A percentile compares a stretch with the other conserved stretches of the same genome.
These are phyloP conservation scores for Xiphias gladius DNA, from an alignment of 2,113 vertebrate genomes.

Conservation along the genomic window DNA sequence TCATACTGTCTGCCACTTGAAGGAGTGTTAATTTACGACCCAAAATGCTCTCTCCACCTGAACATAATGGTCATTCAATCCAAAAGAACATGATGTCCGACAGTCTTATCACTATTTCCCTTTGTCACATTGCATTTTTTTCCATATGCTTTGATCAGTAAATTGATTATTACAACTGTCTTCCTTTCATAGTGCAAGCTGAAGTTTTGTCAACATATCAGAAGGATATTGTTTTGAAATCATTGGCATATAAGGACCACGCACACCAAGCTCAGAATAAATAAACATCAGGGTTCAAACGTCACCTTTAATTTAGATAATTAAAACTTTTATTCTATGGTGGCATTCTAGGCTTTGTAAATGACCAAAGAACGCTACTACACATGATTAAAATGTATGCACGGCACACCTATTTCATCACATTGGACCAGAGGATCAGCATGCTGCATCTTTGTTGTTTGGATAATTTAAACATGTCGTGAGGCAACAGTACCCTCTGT, in stretches of 20 bases:
- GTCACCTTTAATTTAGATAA: slow-evolving; percentile 12
- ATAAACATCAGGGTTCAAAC: neutral
- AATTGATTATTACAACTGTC: neutral
- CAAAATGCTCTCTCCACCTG: neutral
- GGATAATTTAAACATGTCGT: slow-evolving; percentile 66
- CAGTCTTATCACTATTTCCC: neutral
- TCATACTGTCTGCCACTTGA: neutral
- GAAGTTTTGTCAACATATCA: neutral
- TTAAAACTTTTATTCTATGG: neutral
- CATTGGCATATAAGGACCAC: neutral
- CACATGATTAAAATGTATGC: neutral
- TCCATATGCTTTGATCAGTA: neutral
- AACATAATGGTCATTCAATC: neutral
- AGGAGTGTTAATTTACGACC: neutral
- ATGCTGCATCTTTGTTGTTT: slow-evolving; percentile 67
- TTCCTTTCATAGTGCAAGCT: neutral
- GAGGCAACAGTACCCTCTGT: slow-evolving; percentile 85
- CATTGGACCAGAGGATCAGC: slow-evolving; percentile 14
- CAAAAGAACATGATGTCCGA: neutral
- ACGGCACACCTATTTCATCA: slow-evolving; percentile 23
- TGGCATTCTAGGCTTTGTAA: neutral
- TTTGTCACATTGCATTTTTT: too few relatives aligned
- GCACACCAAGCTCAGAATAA: neutral
- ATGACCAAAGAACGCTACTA: neutral
- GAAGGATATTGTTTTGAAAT: neutral